phyloP scores from a whole-genome alignment of 2,888 invertebrate genomes.

The Parelbella ahira region DNA sequence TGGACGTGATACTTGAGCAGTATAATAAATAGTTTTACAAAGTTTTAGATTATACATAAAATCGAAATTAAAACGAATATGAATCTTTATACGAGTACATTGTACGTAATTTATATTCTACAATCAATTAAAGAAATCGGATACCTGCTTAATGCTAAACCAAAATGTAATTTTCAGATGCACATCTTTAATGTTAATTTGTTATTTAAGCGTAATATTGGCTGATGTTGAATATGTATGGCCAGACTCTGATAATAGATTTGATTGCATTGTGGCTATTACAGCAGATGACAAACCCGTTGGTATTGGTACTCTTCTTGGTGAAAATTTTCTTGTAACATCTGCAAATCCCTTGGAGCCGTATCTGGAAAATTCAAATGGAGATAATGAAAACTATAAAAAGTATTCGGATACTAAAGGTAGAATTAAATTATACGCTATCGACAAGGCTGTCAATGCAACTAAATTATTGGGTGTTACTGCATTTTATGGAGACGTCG shows the following conservation, averaged over 20 bases:
- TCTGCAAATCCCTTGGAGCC: constrained; percentile 27
- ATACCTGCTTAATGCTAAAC: no score
- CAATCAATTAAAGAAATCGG: no score
- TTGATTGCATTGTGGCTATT: constrained; percentile 27
- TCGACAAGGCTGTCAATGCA: constrained; percentile 5
- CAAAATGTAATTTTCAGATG: not conserved
- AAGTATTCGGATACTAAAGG: not conserved
- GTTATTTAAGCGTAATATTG: not conserved
- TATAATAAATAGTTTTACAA: no score
- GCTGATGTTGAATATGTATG: constrained; percentile 1
- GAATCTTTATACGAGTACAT: no score
- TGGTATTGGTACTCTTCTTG: constrained; percentile 20
- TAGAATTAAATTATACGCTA: constrained; percentile 16
- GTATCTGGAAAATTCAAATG: constrained; percentile 6
- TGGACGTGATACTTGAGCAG: no score
- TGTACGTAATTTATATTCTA: no score
- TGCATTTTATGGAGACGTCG: constrained; percentile 15
- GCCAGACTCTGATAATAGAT: constrained; percentile 15
- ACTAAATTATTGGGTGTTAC: constrained; percentile 1
- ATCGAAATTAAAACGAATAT: no score
- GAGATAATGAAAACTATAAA: not conserved
- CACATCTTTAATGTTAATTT: not conserved
- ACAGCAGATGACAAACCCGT: constrained; percentile 14
- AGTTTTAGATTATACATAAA: no score
- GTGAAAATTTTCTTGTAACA: constrained; percentile 20